Evolutionary conservation across 2,888 invertebrate species (phyloP), one percentile per base, ranked within the genome.

Genomic region (Plebejus anna): DNA sequence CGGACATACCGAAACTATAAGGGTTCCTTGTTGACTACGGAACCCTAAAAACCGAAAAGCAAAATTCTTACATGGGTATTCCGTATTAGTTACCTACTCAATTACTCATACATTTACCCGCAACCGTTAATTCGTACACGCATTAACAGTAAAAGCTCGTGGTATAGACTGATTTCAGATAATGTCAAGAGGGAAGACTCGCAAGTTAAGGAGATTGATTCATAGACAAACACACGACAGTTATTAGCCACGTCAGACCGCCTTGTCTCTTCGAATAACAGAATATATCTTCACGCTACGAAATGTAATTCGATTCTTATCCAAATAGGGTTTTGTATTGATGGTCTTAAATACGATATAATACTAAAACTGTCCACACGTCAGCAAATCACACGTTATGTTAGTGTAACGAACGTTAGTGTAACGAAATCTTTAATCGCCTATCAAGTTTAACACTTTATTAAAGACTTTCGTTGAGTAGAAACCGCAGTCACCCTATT

Each of bases 131-230:
- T 66, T 66, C 66, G 32, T 66, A 66, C 32, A 66, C 5, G 32
- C 66, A 66, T 66, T 36, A 66, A 66, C 66, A 36, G 32, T 36
- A 66, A 66, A 66, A 66, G 11, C 32, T 66, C 13, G 32, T 66
- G 16, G 32, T 88, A 86, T 87, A 87, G 87, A 86, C 83, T 78
- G 90, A 92, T 90, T 84, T 79, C 61, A 86, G 92, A 92, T 92
- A 91, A 89, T 84, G 85, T 85, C 84, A 81, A 83, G 47, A 72
- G 85, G 85, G 83, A 81, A 83, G 28, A 4, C 47, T 73, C 32
- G 51, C 83, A 81, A 84, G 84, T 85, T 83, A 83, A 84, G 83
- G 88, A 92, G 90, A 93, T 93, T 91, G 91, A 93, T 93, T 91
- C 90, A 89, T 88, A 85, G 86, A 83, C 84, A 85, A 88, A 90